Evolutionary conservation across 2,797 vertebrate genomes (phyloP).

Genomic region (Tolypeutes matacus): DNA sequence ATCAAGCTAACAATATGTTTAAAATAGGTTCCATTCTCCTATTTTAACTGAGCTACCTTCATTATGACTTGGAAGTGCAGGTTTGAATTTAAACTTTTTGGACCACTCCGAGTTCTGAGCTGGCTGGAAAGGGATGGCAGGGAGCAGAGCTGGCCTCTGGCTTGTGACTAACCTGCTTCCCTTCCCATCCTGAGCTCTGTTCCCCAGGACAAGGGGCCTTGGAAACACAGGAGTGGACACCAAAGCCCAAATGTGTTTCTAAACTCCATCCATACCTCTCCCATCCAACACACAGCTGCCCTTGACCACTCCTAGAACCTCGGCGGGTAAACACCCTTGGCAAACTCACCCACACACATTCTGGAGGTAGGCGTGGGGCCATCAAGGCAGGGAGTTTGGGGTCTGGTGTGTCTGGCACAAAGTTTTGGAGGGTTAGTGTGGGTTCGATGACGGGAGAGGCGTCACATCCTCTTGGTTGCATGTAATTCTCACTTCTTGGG

Average conservation of each 20-base stretch:
- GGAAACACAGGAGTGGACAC: accelerated
- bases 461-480: not conserved
- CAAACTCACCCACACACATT: not conserved
- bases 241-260: not conserved
- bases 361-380: not conserved
- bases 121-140: not conserved
- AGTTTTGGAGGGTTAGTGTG: not conserved
- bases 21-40: not conserved
- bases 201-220: accelerated
- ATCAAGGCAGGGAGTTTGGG: accelerated
- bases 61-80: not conserved
- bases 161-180: not conserved
- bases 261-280: not conserved
- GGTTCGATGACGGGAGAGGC: not conserved
- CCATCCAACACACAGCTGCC: not conserved
- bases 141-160: not conserved
- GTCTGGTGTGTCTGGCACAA: accelerated
- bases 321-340: not conserved
- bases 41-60: not conserved
- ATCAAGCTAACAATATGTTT: not conserved
- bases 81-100: not conserved
- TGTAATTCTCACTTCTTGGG: not conserved
- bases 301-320: not conserved
- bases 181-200: not conserved
- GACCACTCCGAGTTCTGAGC: not conserved